These are phyloP conservation scores for Yponomeuta malinellus DNA, from an alignment of 2,888 invertebrate species.

Conservation along the genomic window DNA sequence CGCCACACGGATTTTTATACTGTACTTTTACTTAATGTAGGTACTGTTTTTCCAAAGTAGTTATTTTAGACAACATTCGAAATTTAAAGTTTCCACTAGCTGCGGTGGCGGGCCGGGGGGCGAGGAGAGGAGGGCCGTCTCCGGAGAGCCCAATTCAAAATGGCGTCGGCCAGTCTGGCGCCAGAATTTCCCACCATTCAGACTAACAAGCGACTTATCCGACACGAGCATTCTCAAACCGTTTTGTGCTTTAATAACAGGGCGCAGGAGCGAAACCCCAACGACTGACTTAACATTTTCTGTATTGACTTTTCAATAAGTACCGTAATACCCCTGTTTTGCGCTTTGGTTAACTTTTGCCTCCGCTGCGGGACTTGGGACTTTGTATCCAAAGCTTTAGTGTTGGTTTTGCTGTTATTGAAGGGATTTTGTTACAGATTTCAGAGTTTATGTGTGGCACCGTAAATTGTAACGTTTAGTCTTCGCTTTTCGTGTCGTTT, in stretches of 20 bases:
- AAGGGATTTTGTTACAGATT: neutral
- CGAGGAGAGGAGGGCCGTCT: neutral
- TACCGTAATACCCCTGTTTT: neutral
- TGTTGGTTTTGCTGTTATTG: neutral
- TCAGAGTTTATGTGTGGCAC: neutral
- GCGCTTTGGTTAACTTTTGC: neutral
- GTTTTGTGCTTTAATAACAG: neutral
- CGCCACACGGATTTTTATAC: too few species aligned
- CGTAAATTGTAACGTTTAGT: neutral
- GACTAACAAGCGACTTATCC: conserved; percentile 33
- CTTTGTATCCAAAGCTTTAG: neutral
- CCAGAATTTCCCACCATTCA: conserved; percentile 40
- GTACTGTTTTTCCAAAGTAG: too few species aligned
- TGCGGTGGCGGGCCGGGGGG: neutral
- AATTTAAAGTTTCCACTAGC: too few species aligned
- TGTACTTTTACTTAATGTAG: too few species aligned
- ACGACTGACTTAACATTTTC: neutral
- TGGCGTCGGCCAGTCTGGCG: conserved; percentile 62
- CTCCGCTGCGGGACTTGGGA: neutral
- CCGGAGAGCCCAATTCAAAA: conserved; percentile 35
- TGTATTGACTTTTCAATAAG: conserved; percentile 11
- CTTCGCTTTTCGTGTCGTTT: neutral
- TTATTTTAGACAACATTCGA: too few species aligned
- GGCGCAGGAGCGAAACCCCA: neutral
- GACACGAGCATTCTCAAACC: neutral